These are phyloP conservation scores for Phodopus roborovskii DNA, from an alignment of 2,113 vertebrate species.

Conservation along the genomic window DNA sequence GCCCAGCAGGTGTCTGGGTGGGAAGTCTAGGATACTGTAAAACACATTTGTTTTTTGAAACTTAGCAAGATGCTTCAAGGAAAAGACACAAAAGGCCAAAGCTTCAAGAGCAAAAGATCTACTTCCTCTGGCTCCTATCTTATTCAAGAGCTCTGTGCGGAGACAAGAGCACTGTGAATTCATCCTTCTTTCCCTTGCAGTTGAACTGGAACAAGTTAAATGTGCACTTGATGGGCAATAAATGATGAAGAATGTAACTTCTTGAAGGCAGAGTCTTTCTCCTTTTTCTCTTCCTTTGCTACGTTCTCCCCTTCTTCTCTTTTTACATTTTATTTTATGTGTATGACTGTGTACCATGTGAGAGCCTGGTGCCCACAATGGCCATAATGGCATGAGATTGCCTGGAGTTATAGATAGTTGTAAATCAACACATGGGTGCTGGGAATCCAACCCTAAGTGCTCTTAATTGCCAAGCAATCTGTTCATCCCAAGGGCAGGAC, in stretches of 20 bases:
- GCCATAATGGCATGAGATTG: neutral
- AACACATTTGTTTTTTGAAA: neutral
- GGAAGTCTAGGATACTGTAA: neutral
- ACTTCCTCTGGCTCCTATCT: neutral
- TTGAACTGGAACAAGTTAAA: neutral
- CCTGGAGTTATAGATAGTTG: neutral
- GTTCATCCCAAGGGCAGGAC: neutral
- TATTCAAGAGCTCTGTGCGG: neutral
- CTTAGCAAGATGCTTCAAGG: neutral
- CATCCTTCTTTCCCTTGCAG: neutral
- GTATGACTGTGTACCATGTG: neutral
- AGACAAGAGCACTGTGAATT: neutral
- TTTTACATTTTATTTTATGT: neutral
- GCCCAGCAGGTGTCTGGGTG: neutral
- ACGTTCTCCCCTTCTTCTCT: neutral
- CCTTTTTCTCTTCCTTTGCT: neutral
- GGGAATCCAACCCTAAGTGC: neutral
- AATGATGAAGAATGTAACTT: neutral
- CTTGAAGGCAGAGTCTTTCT: neutral
- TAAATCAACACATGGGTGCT: neutral
- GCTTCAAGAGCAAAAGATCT: neutral
- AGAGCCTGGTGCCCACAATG: neutral
- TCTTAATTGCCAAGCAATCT: neutral
- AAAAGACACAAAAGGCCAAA: neutral
- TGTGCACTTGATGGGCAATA: neutral